Percentiles rank a stretch among this genome's conserved stretches.
phyloP scores from a whole-genome alignment of 2,888 invertebrate species.

The Adelognathus sp. region DNA sequence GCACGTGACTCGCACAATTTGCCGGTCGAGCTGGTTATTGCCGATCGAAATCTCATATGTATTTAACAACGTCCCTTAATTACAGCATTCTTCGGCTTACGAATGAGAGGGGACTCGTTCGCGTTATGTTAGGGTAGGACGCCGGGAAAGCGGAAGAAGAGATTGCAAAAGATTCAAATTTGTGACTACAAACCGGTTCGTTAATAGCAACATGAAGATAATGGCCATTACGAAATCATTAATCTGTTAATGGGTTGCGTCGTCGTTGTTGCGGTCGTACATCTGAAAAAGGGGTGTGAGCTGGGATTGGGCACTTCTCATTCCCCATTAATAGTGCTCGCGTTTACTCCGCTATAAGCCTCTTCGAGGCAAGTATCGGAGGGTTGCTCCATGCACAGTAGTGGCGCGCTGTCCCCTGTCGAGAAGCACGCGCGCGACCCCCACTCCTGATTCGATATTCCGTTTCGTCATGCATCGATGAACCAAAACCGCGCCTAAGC shows the following conservation, averaged over 20 bases:
- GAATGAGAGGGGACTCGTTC: slow-evolving; percentile 1
- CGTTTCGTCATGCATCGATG: slow-evolving; percentile 73
- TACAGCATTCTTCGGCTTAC: slow-evolving; percentile 48
- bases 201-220: slow-evolving; percentile 54
- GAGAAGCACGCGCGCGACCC: no score
- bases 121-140: not conserved
- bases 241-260: slow-evolving; percentile 74
- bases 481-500: slow-evolving; percentile 74
- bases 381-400: slow-evolving; percentile 31
- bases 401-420: not conserved
- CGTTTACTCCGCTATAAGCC: slow-evolving; percentile 21
- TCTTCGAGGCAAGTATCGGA: slow-evolving; percentile 33
- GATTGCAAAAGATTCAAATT: not conserved
- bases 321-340: slow-evolving; percentile 32
- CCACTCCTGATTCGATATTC: slow-evolving; percentile 51
- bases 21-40: not conserved
- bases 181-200: slow-evolving; percentile 48
- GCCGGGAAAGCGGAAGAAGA: not conserved
- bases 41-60: slow-evolving; percentile 52
- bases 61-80: slow-evolving; percentile 54
- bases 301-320: slow-evolving; percentile 17
- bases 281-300: not conserved
- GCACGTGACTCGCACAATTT: slow-evolving; percentile 42
- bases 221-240: slow-evolving; percentile 73
- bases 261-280: slow-evolving; percentile 4